phyloP scores from a whole-genome alignment of 2,888 invertebrate genomes.

The Dyspetes luteomarginatus region DNA sequence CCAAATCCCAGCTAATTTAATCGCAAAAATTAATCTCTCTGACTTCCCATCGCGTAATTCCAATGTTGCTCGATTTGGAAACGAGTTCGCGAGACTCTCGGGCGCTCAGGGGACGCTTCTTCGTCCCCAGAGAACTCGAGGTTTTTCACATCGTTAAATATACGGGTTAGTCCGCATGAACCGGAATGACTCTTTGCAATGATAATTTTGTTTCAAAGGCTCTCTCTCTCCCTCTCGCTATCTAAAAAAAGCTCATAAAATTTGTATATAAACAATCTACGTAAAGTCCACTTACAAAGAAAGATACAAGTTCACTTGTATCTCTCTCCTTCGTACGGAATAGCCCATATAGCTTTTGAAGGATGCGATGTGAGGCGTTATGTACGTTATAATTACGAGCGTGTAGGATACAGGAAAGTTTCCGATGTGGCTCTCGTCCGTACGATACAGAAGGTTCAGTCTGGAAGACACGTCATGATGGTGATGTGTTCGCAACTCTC shows the following conservation, averaged over 20 bases:
- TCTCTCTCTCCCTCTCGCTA: too few relatives aligned
- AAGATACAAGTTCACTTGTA: too few relatives aligned
- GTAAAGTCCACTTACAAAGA: too few relatives aligned
- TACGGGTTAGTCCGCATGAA: neutral
- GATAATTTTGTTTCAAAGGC: too few relatives aligned
- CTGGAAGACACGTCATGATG: constrained; percentile 8
- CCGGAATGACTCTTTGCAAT: neutral
- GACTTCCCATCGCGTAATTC: neutral
- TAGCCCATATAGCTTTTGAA: neutral
- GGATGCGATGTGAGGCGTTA: neutral
- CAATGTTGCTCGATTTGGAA: neutral
- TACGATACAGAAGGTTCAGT: neutral
- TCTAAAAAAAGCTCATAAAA: too few relatives aligned
- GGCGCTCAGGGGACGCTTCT: neutral
- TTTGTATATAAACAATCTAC: too few relatives aligned
- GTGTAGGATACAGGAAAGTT: neutral
- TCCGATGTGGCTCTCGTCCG: neutral
- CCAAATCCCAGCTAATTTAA: neutral
- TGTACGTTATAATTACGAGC: neutral
- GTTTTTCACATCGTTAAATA: neutral
- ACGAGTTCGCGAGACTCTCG: neutral
- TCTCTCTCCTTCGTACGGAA: too few relatives aligned
- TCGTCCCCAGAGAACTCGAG: neutral
- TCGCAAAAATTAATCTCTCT: neutral
- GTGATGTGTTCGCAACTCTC: neutral